Conservation (phyloP, 2,797 vertebrate species). For the Knipowitschia caucasica region DNA sequence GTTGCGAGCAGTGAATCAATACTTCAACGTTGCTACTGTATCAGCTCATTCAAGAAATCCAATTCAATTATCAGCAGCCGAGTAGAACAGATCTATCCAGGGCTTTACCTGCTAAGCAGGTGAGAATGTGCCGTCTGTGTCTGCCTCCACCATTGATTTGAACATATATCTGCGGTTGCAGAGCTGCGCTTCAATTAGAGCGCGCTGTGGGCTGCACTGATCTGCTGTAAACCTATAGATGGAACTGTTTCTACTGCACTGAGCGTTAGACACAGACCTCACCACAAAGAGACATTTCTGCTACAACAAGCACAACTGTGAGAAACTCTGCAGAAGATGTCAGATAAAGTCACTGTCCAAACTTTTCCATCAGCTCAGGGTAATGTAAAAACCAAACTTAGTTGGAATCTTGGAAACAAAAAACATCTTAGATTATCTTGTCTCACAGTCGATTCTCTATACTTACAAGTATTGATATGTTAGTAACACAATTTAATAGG, state of each 20-base stretch:
- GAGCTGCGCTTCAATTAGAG: constrained; percentile 31
- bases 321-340: background rate
- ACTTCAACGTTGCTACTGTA: constrained; percentile 53
- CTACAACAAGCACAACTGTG: constrained; percentile 9
- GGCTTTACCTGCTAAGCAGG: constrained; percentile 41
- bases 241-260: constrained; percentile 10
- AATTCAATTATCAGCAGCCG: constrained; percentile 65
- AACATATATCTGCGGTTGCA: constrained; percentile 37
- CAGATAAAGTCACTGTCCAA: background rate
- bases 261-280: constrained; percentile 11
- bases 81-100: constrained; percentile 59
- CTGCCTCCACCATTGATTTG: constrained; percentile 37
- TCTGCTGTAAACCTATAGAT: constrained; percentile 14
- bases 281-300: constrained; percentile 7
- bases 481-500: too few relatives aligned
- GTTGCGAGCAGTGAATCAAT: constrained; percentile 53
- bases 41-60: constrained; percentile 68
- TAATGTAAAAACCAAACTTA: background rate
- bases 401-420: background rate
- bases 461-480: too few relatives aligned
- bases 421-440: too few relatives aligned
- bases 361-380: background rate
- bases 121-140: constrained; percentile 31
- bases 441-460: background rate
- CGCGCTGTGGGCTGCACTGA: constrained; percentile 23